phyloP scores from a whole-genome alignment of 2,888 invertebrate species.

The Trachelus iudaicus region DNA sequence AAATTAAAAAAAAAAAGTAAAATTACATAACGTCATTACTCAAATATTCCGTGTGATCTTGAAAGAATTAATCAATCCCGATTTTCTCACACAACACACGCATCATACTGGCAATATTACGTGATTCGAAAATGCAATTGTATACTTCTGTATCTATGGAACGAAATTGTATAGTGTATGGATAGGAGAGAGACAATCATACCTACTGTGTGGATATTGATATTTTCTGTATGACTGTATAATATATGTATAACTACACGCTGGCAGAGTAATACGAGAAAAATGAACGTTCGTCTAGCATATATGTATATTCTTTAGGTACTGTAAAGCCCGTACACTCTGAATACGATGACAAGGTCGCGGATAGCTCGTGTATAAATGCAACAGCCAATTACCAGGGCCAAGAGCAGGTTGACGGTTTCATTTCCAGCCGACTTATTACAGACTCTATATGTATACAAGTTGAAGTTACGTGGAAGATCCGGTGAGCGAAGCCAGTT shows the following conservation, averaged over 20 bases:
- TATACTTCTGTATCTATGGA: neutral
- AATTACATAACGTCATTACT: neutral
- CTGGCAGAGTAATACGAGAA: neutral
- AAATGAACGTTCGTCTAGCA: neutral
- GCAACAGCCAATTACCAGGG: neutral
- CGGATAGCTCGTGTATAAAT: neutral
- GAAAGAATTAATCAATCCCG: neutral
- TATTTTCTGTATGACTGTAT: neutral
- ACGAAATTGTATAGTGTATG: neutral
- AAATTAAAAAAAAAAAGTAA: neutral
- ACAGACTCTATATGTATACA: conserved; percentile 2
- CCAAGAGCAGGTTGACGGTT: neutral
- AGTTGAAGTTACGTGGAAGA: neutral
- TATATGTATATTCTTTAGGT: neutral
- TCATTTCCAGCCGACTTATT: neutral
- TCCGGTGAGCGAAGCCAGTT: neutral
- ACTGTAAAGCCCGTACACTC: neutral
- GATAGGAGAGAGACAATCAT: neutral
- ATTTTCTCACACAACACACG: neutral
- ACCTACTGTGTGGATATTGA: neutral
- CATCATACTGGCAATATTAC: neutral
- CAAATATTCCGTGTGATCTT: neutral
- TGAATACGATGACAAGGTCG: neutral
- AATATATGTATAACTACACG: neutral
- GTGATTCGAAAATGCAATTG: neutral